phyloP scores from a whole-genome alignment of 2,888 invertebrate species.

The Dryomyza anilis region DNA sequence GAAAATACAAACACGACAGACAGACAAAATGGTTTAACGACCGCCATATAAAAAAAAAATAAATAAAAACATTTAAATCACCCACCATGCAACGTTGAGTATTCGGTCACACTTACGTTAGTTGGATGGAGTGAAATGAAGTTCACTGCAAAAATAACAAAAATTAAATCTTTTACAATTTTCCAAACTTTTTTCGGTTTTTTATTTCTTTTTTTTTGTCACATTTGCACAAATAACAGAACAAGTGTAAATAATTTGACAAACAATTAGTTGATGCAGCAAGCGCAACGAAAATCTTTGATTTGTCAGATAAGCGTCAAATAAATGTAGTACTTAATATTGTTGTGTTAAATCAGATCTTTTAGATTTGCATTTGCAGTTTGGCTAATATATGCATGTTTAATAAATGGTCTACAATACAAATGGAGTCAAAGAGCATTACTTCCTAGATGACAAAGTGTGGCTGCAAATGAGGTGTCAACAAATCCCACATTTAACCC shows the following conservation, averaged over 20 bases:
- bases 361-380: too few relatives aligned
- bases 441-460: too few relatives aligned
- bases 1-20: conserved; percentile 3
- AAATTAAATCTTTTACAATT: too few relatives aligned
- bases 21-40: conserved; percentile 52
- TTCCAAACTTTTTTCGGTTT: too few relatives aligned
- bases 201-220: neutral
- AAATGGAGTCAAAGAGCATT: too few relatives aligned
- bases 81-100: neutral
- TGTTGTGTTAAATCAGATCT: too few relatives aligned
- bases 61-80: neutral
- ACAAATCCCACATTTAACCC: neutral
- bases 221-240: neutral
- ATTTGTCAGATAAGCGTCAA: neutral
- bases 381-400: too few relatives aligned
- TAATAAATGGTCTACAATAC: too few relatives aligned
- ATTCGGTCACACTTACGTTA: too few relatives aligned
- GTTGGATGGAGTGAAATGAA: too few relatives aligned
- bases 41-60: conserved; percentile 39
- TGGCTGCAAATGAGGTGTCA: neutral
- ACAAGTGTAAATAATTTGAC: neutral
- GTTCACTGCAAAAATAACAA: too few relatives aligned
- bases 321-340: too few relatives aligned
- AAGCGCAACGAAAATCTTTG: neutral
- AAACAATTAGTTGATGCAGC: conserved; percentile 1